A percentile compares a stretch with the other conserved stretches of the same genome.
Evolutionary conservation across 2,113 vertebrate genomes (phyloP).

Genomic region (Eulemur rufifrons): DNA sequence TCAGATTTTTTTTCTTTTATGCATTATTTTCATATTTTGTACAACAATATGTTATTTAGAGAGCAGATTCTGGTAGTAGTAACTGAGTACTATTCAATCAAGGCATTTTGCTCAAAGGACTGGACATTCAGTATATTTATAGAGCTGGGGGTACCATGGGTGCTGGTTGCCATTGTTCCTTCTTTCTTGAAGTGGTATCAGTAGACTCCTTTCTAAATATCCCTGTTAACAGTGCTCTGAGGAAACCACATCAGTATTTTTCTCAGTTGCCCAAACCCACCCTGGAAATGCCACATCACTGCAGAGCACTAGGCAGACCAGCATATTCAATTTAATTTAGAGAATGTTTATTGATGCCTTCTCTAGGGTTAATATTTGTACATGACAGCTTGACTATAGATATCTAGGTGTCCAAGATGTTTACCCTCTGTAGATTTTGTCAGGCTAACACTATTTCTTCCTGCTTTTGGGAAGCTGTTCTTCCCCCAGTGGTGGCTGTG

Average conservation of each 20-base stretch:
- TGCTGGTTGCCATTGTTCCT: background rate
- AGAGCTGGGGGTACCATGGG: background rate
- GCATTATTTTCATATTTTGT: conserved; percentile 25
- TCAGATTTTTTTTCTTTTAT: conserved; percentile 8
- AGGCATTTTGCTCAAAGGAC: background rate
- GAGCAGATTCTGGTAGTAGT: background rate
- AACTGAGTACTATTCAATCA: background rate
- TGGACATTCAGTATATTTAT: background rate
- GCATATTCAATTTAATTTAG: background rate
- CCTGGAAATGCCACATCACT: background rate
- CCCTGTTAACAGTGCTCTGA: background rate
- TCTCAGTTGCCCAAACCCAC: background rate
- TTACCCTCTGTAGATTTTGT: conserved; percentile 23
- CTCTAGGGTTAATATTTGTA: background rate
- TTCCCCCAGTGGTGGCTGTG: background rate
- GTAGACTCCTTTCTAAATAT: background rate
- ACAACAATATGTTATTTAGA: conserved; percentile 3
- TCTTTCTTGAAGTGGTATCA: background rate
- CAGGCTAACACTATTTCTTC: background rate
- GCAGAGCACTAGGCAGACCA: background rate
- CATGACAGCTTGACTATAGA: background rate
- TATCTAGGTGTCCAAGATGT: background rate
- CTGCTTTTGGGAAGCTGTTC: background rate
- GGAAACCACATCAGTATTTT: background rate
- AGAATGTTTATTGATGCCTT: background rate